phyloP scores from a whole-genome alignment of 2,113 vertebrate species.

The Saiga tatarica region DNA sequence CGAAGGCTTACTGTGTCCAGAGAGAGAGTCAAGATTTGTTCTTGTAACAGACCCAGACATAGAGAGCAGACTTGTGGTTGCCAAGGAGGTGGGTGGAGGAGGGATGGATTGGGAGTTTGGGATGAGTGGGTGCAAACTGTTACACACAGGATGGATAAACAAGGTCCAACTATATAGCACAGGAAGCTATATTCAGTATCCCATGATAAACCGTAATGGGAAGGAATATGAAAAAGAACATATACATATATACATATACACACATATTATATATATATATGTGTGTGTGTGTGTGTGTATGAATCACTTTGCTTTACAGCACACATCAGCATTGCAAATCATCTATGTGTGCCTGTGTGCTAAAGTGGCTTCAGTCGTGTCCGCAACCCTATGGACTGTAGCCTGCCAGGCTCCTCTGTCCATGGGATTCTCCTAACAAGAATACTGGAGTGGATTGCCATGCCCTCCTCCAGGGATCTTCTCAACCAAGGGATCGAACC shows the following conservation, averaged over 20 bases:
- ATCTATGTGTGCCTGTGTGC: not conserved
- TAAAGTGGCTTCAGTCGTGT: not conserved
- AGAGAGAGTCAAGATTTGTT: not conserved
- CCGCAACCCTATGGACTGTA: fast-evolving
- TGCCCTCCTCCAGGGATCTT: not conserved
- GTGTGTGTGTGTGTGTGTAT: not conserved
- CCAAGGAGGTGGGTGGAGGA: not conserved
- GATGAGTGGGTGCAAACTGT: not conserved
- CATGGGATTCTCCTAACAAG: not conserved
- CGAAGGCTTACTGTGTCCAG: not conserved
- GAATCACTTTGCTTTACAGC: not conserved
- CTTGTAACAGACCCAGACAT: not conserved
- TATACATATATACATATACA: not conserved
- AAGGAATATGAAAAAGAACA: not conserved
- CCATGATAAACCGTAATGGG: not conserved
- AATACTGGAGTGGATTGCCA: not conserved
- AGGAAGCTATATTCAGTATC: not conserved
- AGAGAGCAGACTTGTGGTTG: not conserved
- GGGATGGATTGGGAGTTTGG: not conserved
- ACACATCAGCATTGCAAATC: not conserved
- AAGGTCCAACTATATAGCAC: not conserved
- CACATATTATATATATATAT: not conserved
- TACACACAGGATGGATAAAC: not conserved
- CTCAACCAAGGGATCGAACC: not conserved
- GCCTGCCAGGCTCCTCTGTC: not conserved